phyloP scores from a whole-genome alignment of 1,140 invertebrate species.

The Hyles vespertilio region DNA sequence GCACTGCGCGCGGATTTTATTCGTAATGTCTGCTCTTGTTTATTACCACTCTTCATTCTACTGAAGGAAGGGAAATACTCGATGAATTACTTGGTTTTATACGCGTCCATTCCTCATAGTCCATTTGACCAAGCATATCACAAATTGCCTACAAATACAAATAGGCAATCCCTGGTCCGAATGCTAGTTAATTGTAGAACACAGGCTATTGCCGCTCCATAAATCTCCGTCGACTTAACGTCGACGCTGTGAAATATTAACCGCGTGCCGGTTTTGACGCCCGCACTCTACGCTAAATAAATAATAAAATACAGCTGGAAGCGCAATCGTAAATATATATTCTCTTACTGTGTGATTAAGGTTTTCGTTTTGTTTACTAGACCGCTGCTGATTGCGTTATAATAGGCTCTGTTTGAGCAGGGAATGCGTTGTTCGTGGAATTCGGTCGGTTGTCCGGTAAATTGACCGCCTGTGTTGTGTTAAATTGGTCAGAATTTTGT shows the following conservation, averaged over 20 bases:
- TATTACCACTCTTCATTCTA: too few species aligned
- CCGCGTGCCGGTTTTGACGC: conserved; percentile 62
- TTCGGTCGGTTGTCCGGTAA: too few species aligned
- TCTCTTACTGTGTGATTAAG: conserved; percentile 9
- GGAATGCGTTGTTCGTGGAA: background rate
- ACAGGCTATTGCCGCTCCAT: conserved; percentile 51
- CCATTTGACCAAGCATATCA: too few species aligned
- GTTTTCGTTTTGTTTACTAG: background rate
- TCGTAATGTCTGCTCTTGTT: too few species aligned
- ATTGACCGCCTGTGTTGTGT: too few species aligned
- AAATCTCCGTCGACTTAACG: conserved; percentile 70
- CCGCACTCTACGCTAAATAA: conserved; percentile 44
- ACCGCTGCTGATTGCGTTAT: too few species aligned
- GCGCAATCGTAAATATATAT: conserved; percentile 11
- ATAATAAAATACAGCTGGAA: conserved; percentile 48
- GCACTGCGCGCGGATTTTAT: too few species aligned
- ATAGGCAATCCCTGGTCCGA: conserved; percentile 15
- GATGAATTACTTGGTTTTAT: too few species aligned
- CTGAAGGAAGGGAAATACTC: too few species aligned
- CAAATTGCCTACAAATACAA: background rate
- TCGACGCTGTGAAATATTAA: conserved; percentile 69
- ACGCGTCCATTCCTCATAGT: too few species aligned
- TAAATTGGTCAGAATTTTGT: too few species aligned
- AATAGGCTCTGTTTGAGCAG: background rate
- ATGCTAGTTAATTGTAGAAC: conserved; percentile 62